Evolutionary conservation across 64 coral and sea anemone species (phyloP), one percentile per base, ranked within the genome.

Genomic region (Cladopsammia gracilis): DNA sequence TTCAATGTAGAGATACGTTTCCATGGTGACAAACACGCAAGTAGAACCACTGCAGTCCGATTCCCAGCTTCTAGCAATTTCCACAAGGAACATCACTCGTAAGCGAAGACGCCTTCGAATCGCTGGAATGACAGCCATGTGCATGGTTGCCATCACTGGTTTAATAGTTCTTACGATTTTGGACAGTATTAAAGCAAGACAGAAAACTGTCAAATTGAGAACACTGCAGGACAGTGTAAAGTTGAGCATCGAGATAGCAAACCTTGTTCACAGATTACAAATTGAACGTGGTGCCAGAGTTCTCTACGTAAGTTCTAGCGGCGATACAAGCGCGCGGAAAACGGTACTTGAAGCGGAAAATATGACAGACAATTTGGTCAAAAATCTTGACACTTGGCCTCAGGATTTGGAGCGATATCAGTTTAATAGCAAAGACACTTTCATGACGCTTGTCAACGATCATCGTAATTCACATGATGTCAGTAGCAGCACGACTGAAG

Each of bases 201-300:
- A 70, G 56, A 59, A 12, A 2, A 22, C 77, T 3, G 4, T 48
- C 13, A 76, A 64, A 46, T 73, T 56, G 48, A 62, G 62, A 76
- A 42, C 20, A 3, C 48, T 94, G n/a, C 64, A 81, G 75, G 50
- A 2, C 0, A 78, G 75, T 7, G 71, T 94, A 1, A 70, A 84
- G 12, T n/a, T 77, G 7, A 90, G 84, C 23, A 88, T 88, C 18
- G 22, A 90, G 10, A 71, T 98, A 22, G 96, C 96, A 10, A 52
- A 68, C 8, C 56, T 98, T 26, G 85, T 98, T 46, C 96, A 94
- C 61, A 84, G 13, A 13, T 23, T 98, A 18, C 96, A 98, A 70
- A 93, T 94, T 22, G 92, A 98, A 60, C 87, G 96, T 49, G 96
- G 92, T 2, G 73, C 82, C 20, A 91, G 88, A 5, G 89, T 92